These are phyloP conservation scores for Bombyx mori DNA, from an alignment of 1,140 invertebrate genomes.

Conservation along the genomic window ASM3026992v2 NC_085122.1:8923501-8924000, in stretches of 20 bases:
- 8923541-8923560: conserved; percentile 74
- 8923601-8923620: conserved; percentile 75
- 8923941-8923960: too few species aligned
- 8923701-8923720: conserved; percentile 70
- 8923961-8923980: too few species aligned
- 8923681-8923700: conserved; percentile 71
- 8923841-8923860: too few species aligned
- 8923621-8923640: conserved; percentile 71
- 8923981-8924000: too few species aligned
- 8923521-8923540: conserved; percentile 78
- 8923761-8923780: background rate
- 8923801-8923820: too few species aligned
- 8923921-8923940: too few species aligned
- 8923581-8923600: conserved; percentile 72
- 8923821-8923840: too few species aligned
- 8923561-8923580: conserved; percentile 52
- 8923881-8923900: too few species aligned
- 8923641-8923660: conserved; percentile 75
- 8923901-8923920: too few species aligned
- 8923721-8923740: conserved; percentile 64
- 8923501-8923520: conserved; percentile 74
- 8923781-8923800: background rate
- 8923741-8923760: conserved; percentile 72
- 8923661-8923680: conserved; percentile 70
- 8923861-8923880: too few species aligned